Conservation (phyloP, 2,888 invertebrate species). For the Amblyjoppa fuscipennis region DNA sequence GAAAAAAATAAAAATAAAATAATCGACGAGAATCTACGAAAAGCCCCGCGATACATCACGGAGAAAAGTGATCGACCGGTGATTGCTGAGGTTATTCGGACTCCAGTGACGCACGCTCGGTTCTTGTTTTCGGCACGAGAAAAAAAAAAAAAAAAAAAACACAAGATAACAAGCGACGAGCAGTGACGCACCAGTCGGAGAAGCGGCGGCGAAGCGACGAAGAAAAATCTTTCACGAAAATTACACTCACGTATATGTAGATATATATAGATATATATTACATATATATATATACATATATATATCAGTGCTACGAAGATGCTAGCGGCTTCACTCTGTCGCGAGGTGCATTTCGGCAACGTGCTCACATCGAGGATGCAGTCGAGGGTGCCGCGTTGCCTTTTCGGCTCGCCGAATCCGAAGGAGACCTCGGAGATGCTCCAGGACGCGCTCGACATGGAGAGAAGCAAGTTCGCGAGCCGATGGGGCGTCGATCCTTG, state of each 20-base stretch:
- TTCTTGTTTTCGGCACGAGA: not conserved
- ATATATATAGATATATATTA: too few relatives aligned
- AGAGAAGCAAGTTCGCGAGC: slow-evolving; percentile 87
- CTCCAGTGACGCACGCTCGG: slow-evolving; percentile 17
- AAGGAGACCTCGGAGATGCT: slow-evolving; percentile 87
- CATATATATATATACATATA: too few relatives aligned
- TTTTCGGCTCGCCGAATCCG: slow-evolving; percentile 88
- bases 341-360: slow-evolving; percentile 80
- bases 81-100: slow-evolving; percentile 10
- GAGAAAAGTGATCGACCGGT: slow-evolving; percentile 20
- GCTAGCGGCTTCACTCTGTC: slow-evolving; percentile 81
- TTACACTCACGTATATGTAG: not conserved
- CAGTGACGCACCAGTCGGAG: slow-evolving; percentile 5
- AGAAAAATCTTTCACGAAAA: slow-evolving; percentile 11
- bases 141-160: not conserved
- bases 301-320: slow-evolving; percentile 72
- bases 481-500: slow-evolving; percentile 88
- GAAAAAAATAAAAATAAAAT: not conserved
- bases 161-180: slow-evolving; percentile 37
- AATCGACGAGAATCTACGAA: not conserved
- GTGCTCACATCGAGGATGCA: slow-evolving; percentile 78
- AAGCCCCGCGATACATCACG: not conserved
- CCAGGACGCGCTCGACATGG: slow-evolving; percentile 87
- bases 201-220: slow-evolving; percentile 10
- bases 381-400: slow-evolving; percentile 84